Conservation (phyloP, 23 tunicate genomes). For the Styela plicata region DNA sequence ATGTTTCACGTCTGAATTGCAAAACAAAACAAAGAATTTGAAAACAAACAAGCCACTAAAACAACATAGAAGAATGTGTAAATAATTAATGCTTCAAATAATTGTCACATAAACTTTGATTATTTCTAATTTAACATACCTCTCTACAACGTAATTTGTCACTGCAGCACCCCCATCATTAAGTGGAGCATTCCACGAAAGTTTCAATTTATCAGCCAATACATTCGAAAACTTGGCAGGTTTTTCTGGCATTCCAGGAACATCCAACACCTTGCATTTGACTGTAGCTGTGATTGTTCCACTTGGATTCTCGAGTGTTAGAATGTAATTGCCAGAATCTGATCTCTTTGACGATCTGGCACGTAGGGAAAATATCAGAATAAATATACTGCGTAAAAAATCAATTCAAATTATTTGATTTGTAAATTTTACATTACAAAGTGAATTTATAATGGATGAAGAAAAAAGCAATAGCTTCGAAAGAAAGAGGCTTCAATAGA, state of each 20-base stretch:
- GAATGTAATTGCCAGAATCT: slow-evolving; percentile 78
- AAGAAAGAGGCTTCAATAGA: no score
- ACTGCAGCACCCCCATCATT: slow-evolving; percentile 94
- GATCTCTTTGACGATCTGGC: slow-evolving; percentile 49
- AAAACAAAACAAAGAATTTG: no score
- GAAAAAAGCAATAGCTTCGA: no score
- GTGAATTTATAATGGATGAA: no score
- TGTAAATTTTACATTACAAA: no score
- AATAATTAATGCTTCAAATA: no score
- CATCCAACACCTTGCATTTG: slow-evolving; percentile 78
- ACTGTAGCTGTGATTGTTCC: slow-evolving; percentile 72
- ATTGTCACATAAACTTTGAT: no score
- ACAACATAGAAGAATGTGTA: no score
- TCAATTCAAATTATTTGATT: slow-evolving; percentile 1
- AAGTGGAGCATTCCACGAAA: slow-evolving; percentile 73
- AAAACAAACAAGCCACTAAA: no score
- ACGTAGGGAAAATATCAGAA: neutral
- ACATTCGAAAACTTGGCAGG: slow-evolving; percentile 77
- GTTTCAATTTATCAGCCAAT: slow-evolving; percentile 63
- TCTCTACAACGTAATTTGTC: slow-evolving; percentile 73
- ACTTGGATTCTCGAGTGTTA: slow-evolving; percentile 60
- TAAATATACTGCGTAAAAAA: no score
- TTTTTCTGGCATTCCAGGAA: slow-evolving; percentile 79
- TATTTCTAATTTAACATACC: no score
- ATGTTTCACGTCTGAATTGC: slow-evolving; percentile 45